Base-by-base conservation (phyloP, 2,113 vertebrate genomes). In the Bufo gargarizans region DNA sequence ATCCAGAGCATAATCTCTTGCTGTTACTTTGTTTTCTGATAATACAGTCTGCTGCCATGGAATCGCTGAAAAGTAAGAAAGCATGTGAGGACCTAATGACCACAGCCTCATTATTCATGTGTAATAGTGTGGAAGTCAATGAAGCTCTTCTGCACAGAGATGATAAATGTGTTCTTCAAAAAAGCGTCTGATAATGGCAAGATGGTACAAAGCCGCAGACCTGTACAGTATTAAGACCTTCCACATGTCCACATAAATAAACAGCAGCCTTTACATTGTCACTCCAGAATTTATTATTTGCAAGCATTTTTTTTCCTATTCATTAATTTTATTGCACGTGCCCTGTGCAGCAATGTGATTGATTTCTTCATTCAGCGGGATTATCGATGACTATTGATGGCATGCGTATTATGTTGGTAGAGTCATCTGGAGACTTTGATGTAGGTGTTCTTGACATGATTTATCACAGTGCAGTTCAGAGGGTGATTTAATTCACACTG, bases 351-450 rank as follows among this genome's bases (percentile, higher is more conserved):
- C 16, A 19, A 11, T 33, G 3, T 81, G 78, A 81, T 81, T 61
- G 78, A 81, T 81, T 81, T 81, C 78, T 59, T 55, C 56, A 81
- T 33, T 59, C 78, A 61, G 78, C 10, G 78, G 56, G 56, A 81
- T 45, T 81, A 61, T 81, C 56, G 56, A 81, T 81, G 78, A 20
- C 55, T 81, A 59, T 81, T 80, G 78, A 81, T 59, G 78, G 20
- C 22, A 55, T 80, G 56, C 56, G 45, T 81, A 61, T 81, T 81
- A 81, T 61, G 56, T 81, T 81, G 55, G 55, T 43, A 81, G 78
- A 33, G 22, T 61, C 4, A 61, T 20, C 56, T 61, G 56, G 55
- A 79, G 56, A 59, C 78, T 81, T 61, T 59, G 55, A 61, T 81
- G 19, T 61, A 43, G 78, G 78, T 81, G 3, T 81, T 16, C 22